Base-by-base conservation (phyloP, 2,113 vertebrate species). In the Mobula hypostoma region DNA sequence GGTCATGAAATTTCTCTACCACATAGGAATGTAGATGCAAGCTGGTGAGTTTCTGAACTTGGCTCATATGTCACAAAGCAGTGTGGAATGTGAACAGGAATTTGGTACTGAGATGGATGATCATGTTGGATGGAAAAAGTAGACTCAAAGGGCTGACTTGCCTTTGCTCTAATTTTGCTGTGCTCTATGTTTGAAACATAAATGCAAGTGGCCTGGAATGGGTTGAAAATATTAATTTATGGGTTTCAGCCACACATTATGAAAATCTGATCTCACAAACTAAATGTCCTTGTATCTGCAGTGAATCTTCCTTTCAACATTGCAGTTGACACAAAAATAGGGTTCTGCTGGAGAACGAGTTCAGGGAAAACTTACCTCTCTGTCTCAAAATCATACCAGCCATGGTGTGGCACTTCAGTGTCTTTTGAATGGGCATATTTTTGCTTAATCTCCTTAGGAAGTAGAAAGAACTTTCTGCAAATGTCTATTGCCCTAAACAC, bases 381-480 rank as follows among this genome's bases (percentile, higher is more conserved):
- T 0, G 32, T 79, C 90, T 96, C 96, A 72, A 94, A 0, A 0
- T 95, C 95, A 66, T 96, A 94, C 97, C 97, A 97, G 76, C 97
- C 97, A 11, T 97, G 96, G 94, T 96, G 96, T 0, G 5, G 19
- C 1, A 1, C 94, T 40, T 87, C 72, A 6, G 77, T 0, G 36
- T 95, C 96, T 66, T 2, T 94, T 0, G 70, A 83, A 80, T 96
- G 95, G 63, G 94, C 95, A 94, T 96, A 96, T 0, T 95, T 94
- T 27, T 2, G 78, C 63, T 97, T 97, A 87, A 94, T 27, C 1
- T 96, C 95, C 9, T 96, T 96, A 8, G 97, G 96, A 83, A 96
- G 96, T 77, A 96, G 94, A 92, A 97, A 97, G 94, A 97, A 97
- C 0, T 76, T 95, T 94, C 87, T 95, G 4, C 95, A 96, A 11